Evolutionary conservation across 2,888 invertebrate species (phyloP), one percentile per base, ranked within the genome.

Genomic region (Dasypogon diadema): DNA sequence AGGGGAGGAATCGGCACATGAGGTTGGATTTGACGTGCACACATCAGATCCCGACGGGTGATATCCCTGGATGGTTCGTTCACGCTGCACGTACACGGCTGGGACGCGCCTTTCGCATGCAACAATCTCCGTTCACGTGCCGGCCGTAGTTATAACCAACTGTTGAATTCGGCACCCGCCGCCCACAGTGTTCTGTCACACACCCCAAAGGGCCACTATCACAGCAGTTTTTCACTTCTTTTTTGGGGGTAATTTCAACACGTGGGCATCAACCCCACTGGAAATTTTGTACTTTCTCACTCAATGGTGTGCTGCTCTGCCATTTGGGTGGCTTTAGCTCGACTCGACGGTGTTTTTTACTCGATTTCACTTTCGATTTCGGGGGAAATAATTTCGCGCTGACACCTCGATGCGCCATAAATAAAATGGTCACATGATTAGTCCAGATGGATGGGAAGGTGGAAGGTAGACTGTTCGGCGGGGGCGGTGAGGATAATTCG

Each of bases 51-150:
- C 58, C 26, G 51, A 8, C 51, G 51, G 48, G 74, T 48, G 63
- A 56, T 58, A 70, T 48, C 37, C 21, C 30, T 8, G 34, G 30
- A 12, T 48, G 58, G 54, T 54, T 18, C 26, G 48, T 18, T 54
- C 16, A 16, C 63, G 37, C 12, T 63, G 18, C 21, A 46, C 48
- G 24, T 68, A 46, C 54, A 42, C 24, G 73, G 12, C 30, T 16
- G n/a, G n/a, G 51, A 51, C 48, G 42, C 65, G 48, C 54, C 54
- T 63, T 74, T 51, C 34, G 46, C 74, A 63, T 74, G 74, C 74
- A 74, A 74, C 74, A 74, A 74, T 24, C 65, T 22, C 48, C 46
- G 75, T 51, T 75, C 65, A 75, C 75, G 75, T 75, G 75, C 55
- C 74, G 34, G 58, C 42, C 54, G n/a, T 56, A 73, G 56, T 34